Evolutionary conservation across 2,888 invertebrate species (phyloP).

Genomic region (Lamellibrachia columna): DNA sequence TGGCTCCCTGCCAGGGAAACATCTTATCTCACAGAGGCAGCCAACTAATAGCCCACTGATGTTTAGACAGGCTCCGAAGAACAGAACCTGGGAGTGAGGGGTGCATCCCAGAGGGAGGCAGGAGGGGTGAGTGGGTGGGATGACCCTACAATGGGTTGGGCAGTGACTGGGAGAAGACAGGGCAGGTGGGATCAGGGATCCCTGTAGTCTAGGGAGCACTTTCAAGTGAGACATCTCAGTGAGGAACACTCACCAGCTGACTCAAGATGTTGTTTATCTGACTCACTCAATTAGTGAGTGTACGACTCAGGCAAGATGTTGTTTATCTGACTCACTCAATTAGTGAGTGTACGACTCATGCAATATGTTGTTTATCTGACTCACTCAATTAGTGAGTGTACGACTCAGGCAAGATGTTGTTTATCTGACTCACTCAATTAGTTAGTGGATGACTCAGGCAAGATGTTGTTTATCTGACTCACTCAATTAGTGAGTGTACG

Average conservation of each 20-base stretch:
- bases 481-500: neutral
- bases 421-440: too few relatives aligned
- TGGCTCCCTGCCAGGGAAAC: neutral
- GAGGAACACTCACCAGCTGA: too few relatives aligned
- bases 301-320: too few relatives aligned
- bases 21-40: neutral
- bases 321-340: too few relatives aligned
- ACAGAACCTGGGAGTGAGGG: neutral
- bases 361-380: too few relatives aligned
- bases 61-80: neutral
- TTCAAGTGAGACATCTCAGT: too few relatives aligned
- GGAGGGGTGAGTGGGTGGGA: neutral
- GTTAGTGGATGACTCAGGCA: neutral
- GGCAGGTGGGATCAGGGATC: neutral
- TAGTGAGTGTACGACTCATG: too few relatives aligned
- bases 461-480: neutral
- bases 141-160: neutral
- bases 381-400: too few relatives aligned
- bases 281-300: too few relatives aligned
- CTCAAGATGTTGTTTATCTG: too few relatives aligned
- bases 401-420: too few relatives aligned
- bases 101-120: neutral
- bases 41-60: slow-evolving; percentile 1
- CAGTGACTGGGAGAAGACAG: neutral
- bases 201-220: too few relatives aligned